Percentiles rank a stretch among this genome's conserved stretches.
Conservation (phyloP, 2,888 invertebrate genomes). For the Leptinotarsa peninsularis region DNA sequence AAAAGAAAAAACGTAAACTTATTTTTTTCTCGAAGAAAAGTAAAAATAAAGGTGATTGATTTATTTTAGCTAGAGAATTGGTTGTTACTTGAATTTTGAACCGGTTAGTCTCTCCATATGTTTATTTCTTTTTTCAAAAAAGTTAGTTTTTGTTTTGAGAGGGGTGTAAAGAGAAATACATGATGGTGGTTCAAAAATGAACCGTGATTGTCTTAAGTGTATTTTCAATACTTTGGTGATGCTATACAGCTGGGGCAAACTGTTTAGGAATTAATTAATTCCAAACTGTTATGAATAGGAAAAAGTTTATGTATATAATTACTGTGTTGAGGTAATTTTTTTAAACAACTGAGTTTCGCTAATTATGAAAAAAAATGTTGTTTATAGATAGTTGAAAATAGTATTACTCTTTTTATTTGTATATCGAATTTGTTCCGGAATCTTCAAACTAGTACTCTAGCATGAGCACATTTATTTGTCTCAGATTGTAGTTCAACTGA, state of each 20-base stretch:
- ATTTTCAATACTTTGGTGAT: conserved; percentile 1
- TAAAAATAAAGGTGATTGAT: conserved; percentile 49
- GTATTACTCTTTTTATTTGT: no score
- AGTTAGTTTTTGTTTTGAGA: background rate
- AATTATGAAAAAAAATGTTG: background rate
- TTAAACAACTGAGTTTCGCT: background rate
- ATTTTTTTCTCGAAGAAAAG: conserved; percentile 72
- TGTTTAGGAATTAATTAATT: background rate
- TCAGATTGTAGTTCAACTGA: no score
- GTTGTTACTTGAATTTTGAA: conserved; percentile 16
- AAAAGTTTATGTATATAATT: no score
- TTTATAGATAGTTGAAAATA: background rate
- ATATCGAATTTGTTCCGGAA: no score
- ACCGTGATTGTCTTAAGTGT: background rate
- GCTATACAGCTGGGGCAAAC: background rate
- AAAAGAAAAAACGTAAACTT: conserved; percentile 74
- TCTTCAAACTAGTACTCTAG: no score
- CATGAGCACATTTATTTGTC: no score
- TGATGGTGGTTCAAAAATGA: background rate
- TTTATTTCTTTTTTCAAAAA: background rate
- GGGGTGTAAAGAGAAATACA: background rate
- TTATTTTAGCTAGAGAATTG: background rate
- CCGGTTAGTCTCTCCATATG: background rate
- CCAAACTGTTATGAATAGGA: no score
- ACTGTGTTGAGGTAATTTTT: background rate